Base-by-base conservation (phyloP, 2,888 invertebrate species). In the Zaprionus lineosus region DNA sequence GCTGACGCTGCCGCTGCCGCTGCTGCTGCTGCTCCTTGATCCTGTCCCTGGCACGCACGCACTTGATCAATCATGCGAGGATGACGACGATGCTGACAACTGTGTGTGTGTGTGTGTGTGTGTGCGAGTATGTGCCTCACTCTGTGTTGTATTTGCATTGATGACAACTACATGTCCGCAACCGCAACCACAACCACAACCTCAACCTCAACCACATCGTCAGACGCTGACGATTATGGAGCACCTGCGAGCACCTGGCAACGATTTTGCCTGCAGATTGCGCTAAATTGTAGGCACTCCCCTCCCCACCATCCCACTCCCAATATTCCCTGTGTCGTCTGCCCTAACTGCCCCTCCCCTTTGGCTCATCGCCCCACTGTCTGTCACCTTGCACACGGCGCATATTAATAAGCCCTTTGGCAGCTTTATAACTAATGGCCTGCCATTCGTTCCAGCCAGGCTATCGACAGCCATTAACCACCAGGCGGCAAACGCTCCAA, bases 21-120 rank as follows among this genome's bases (percentile, higher is more conserved):
- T 43, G 28, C 28, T 40, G 12, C 28, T 18, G 41, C 51, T 37
- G 34, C 70, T 60, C 53, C 71, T 65, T 73, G 58, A 59, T 60
- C 65, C 76, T 77, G 81, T 78, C 65, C 71, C 67, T 33, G 63
- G 57, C 77, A 77, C 77, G 79, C 83, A 78, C 78, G 64, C 75
- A 81, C 83, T 82, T 83, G 81, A 82, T 82, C 81, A 82, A 82
- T 82, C 81, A 82, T 77, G 81, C 75, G 77, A 75, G 50, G 39
- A 53, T 57, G 69, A 59, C 74, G 63, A 69, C 46, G 73, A 33
- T 56, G 65, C 63, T 76, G 77, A 79, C 77, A 79, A 79, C 74
- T 73, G 51, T 51, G 44, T 53, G 36, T 21, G 8, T 19, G n/a
- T 18, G 21, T 33, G 15, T 28, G 15, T 18, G 7, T 29, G 9